phyloP scores from a whole-genome alignment of 2,888 invertebrate species.

The Drepanosiphum platanoidis region DNA sequence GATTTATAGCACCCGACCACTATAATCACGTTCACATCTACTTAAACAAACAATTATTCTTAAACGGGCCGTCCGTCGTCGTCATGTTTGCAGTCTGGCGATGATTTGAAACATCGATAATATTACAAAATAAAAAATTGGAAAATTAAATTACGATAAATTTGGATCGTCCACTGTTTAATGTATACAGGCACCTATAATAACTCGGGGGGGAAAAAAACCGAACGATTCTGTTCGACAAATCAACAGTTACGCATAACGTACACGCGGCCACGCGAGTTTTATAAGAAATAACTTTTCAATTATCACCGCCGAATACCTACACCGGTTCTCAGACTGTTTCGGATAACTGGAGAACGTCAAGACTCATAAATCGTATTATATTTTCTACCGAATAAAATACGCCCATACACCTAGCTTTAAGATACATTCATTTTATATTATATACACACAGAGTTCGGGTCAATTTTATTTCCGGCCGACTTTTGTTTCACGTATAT shows the following conservation, averaged over 20 bases:
- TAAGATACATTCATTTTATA: not conserved
- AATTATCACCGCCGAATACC: slow-evolving; percentile 10
- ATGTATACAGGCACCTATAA: no score
- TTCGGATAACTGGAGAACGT: slow-evolving; percentile 25
- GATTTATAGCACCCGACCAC: slow-evolving; percentile 57
- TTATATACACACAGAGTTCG: not conserved
- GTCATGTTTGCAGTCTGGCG: not conserved
- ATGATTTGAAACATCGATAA: slow-evolving; percentile 12
- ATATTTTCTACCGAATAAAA: slow-evolving; percentile 13
- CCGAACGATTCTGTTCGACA: slow-evolving; percentile 3
- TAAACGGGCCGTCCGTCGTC: not conserved
- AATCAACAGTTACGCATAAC: slow-evolving; percentile 21
- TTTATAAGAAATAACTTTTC: slow-evolving; percentile 45
- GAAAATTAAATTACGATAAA: not conserved
- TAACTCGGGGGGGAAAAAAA: not conserved
- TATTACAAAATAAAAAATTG: no score
- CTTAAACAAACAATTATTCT: slow-evolving; percentile 64
- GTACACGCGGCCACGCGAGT: not conserved
- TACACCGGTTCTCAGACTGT: slow-evolving; percentile 18
- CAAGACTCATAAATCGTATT: slow-evolving; percentile 42
- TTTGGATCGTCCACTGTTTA: not conserved
- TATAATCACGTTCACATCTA: slow-evolving; percentile 63
- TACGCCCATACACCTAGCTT: slow-evolving; percentile 23
- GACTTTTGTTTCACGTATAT: not conserved
- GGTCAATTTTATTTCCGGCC: slow-evolving; percentile 4